These are phyloP conservation scores for Otolemur garnettii DNA, from an alignment of 2,113 vertebrate species.

Conservation along the genomic window DNA sequence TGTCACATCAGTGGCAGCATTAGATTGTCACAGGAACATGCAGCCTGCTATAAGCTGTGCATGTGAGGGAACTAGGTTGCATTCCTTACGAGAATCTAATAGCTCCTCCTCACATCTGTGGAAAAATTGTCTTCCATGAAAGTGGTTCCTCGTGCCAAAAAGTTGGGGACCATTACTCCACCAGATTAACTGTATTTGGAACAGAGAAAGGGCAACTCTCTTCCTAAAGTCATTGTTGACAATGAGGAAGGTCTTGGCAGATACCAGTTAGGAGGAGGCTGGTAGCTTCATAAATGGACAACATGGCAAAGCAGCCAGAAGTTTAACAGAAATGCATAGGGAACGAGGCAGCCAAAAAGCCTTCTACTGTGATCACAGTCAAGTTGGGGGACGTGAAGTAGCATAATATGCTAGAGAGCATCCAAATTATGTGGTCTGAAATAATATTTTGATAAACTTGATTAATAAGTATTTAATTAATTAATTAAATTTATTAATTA, in stretches of 20 bases:
- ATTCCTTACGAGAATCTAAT: no score
- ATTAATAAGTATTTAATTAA: background rate
- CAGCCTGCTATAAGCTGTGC: no score
- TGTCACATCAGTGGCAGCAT: no score
- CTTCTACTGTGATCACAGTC: background rate
- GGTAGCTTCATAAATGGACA: background rate
- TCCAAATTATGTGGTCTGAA: background rate
- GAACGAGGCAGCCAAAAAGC: background rate
- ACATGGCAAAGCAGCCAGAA: background rate
- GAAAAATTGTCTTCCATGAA: no score
- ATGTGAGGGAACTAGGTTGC: no score
- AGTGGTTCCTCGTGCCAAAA: no score
- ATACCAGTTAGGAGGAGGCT: background rate
- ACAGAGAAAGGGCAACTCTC: background rate
- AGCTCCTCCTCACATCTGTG: no score
- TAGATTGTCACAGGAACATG: no score
- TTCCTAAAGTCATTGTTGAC: background rate
- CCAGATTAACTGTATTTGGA: background rate
- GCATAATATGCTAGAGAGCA: rapidly evolving
- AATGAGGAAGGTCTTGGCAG: background rate
- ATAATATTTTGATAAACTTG: background rate
- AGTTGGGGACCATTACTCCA: background rate
- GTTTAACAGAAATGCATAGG: background rate
- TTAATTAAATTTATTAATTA: no score
- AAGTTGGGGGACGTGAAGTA: background rate